Conservation (phyloP, 1,140 invertebrate genomes). For the Drosophila truncata region DNA sequence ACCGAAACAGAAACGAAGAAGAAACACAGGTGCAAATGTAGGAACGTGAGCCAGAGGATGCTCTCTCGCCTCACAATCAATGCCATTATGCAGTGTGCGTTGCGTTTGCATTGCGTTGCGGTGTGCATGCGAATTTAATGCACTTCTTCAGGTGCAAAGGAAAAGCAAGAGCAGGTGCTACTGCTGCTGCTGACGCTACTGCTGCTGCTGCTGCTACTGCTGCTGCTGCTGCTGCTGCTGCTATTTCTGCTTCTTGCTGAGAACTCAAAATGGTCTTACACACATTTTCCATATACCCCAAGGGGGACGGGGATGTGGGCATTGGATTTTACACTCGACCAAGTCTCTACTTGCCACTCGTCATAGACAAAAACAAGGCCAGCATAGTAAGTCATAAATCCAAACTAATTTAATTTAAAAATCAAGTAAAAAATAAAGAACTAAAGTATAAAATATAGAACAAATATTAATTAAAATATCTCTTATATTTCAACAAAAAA, state of each 20-base stretch:
- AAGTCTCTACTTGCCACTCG: conserved; percentile 7
- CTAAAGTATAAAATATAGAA: background rate
- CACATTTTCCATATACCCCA: conserved; percentile 41
- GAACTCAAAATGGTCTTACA: conserved; percentile 37
- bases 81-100: conserved; percentile 33
- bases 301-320: background rate
- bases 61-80: conserved; percentile 34
- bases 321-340: conserved; percentile 54
- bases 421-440: background rate
- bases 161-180: background rate
- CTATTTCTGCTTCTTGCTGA: conserved; percentile 20
- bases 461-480: background rate
- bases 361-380: conserved; percentile 54
- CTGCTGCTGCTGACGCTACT: conserved; percentile 46
- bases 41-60: conserved; percentile 11
- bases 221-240: too few species aligned
- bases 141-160: conserved; percentile 45
- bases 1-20: background rate
- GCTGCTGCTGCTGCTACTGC: conserved; percentile 20
- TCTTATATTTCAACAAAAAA: background rate
- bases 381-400: background rate
- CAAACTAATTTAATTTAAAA: background rate
- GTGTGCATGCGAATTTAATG: conserved; percentile 67
- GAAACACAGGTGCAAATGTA: conserved; percentile 13
- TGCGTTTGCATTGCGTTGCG: conserved; percentile 19